Base-by-base conservation (phyloP, 1,140 invertebrate species). In the Liolophura sinensis region DNA sequence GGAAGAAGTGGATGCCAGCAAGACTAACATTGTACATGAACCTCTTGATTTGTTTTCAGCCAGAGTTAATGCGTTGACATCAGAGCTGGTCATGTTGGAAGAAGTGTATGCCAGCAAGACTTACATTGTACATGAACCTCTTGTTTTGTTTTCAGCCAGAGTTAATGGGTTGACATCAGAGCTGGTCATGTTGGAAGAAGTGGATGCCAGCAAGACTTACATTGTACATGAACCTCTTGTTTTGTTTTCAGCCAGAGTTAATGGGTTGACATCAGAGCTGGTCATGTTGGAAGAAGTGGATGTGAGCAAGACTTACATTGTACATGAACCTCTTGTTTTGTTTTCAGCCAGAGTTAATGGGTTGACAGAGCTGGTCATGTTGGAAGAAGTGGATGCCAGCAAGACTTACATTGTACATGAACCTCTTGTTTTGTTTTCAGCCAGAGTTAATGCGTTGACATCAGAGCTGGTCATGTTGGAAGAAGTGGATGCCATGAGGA, bases 391-490 rank as follows among this genome's bases (percentile, higher is more conserved):
- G 27, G 64, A 70, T 47, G 24, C 68, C 22, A 62, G 16, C 16
- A 60, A 68, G 57, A 58, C 73, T 27, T 40, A 9, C 31, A 40
- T 40, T n/a, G n/a, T n/a, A n/a, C n/a, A n/a, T n/a, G n/a, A n/a
- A n/a, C n/a, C n/a, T n/a, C n/a, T 46, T 40, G 27, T 48, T 56
- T 48, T 59, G 9, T 62, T 65, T 72, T n/a, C 58, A 77, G 75
- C 65, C 31, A 62, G 75, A 58, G 61, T 77, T 1, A 64, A 71
- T 64, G 68, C 71, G 22, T 62, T 70, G 20, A 73, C 68, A 14
- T 73, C 71, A 22, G 73, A 77, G 18, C 47, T 77, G n/a, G 60
- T 75, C 40, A 70, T 65, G 51, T 14, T 73, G 47, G 73, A 77
- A 54, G 67, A 70, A 60, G 48, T 74, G 27, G 64, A 70, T 47